Percentiles rank a stretch among this genome's conserved stretches.
These are phyloP conservation scores for Drosophila parthenogenetica DNA, from an alignment of 2,888 invertebrate species.

Conservation along the genomic window DNA sequence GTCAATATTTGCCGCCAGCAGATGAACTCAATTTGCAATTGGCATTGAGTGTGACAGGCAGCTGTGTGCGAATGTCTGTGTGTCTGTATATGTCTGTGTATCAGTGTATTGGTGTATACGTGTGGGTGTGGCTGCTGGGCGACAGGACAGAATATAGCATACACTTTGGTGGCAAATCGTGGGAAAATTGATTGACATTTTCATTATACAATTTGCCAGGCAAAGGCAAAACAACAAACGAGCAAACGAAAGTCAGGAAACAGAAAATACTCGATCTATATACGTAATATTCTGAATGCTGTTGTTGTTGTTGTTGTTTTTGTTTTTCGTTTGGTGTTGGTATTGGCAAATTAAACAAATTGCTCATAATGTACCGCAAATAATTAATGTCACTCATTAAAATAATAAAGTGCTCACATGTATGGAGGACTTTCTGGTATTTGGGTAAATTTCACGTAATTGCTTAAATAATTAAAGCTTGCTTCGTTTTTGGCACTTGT, in stretches of 20 bases:
- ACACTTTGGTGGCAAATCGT: constrained; percentile 79
- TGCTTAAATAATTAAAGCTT: constrained; percentile 57
- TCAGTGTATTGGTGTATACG: constrained; percentile 6
- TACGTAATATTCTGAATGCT: constrained; percentile 33
- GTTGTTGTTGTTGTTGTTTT: constrained; percentile 22
- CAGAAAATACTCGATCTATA: constrained; percentile 37
- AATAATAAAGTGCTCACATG: constrained; percentile 64
- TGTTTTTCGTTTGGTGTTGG: constrained; percentile 21
- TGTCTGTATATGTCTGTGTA: constrained; percentile 12
- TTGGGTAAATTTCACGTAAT: constrained; percentile 36
- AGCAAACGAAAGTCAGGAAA: constrained; percentile 38
- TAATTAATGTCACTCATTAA: constrained; percentile 75
- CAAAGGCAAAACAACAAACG: constrained; percentile 48
- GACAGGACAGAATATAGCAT: constrained; percentile 52
- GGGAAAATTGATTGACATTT: constrained; percentile 83
- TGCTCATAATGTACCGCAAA: constrained; percentile 74
- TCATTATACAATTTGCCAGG: constrained; percentile 77
- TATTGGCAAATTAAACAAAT: constrained; percentile 59
- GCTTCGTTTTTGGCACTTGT: constrained; percentile 49
- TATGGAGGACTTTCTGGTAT: constrained; percentile 11
- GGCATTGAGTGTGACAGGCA: constrained; percentile 70
- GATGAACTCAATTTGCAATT: constrained; percentile 81
- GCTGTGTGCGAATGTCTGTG: constrained; percentile 28
- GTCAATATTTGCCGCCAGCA: constrained; percentile 83
- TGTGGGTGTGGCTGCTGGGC: constrained; percentile 29